Conservation (phyloP, 2,888 invertebrate genomes). For the Anthophora plumipes region DNA sequence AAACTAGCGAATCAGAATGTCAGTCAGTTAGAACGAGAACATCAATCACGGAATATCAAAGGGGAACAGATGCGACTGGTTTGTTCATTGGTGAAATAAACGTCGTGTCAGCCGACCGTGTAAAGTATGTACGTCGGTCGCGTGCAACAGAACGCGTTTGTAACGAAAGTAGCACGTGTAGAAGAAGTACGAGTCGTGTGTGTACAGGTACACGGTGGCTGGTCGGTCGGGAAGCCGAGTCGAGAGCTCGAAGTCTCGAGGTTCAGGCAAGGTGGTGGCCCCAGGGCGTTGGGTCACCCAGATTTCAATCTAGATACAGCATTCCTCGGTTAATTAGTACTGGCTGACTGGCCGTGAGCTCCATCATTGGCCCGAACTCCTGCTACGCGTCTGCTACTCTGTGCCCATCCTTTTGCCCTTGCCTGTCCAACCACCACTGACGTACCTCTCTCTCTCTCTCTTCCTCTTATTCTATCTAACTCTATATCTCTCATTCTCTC, state of each 20-base stretch:
- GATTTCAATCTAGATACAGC: conserved; percentile 85
- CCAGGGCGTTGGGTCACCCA: conserved; percentile 84
- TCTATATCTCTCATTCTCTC: no score
- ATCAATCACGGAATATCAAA: conserved; percentile 26
- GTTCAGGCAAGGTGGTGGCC: conserved; percentile 81
- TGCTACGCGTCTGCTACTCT: conserved; percentile 66
- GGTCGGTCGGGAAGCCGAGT: conserved; percentile 61
- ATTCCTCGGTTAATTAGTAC: conserved; percentile 84
- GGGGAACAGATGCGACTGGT: conserved; percentile 39
- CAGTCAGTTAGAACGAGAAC: neutral
- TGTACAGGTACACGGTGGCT: conserved; percentile 49
- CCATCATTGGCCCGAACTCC: conserved; percentile 77
- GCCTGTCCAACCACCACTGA: conserved; percentile 38
- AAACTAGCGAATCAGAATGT: conserved; percentile 4
- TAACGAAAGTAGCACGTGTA: conserved; percentile 58
- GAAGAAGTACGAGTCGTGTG: conserved; percentile 11
- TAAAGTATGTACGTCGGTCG: conserved; percentile 47
- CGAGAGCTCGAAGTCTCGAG: conserved; percentile 69
- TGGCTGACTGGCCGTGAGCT: conserved; percentile 81
- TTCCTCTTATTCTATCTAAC: no score
- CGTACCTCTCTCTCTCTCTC: conserved; percentile 33
- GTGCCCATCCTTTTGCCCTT: conserved; percentile 37
- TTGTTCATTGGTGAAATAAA: conserved; percentile 35
- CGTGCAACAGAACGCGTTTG: conserved; percentile 54
- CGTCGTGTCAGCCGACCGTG: conserved; percentile 37